These are phyloP conservation scores for Notodonta dromedarius DNA, from an alignment of 2,888 invertebrate genomes.

Conservation along the genomic window DNA sequence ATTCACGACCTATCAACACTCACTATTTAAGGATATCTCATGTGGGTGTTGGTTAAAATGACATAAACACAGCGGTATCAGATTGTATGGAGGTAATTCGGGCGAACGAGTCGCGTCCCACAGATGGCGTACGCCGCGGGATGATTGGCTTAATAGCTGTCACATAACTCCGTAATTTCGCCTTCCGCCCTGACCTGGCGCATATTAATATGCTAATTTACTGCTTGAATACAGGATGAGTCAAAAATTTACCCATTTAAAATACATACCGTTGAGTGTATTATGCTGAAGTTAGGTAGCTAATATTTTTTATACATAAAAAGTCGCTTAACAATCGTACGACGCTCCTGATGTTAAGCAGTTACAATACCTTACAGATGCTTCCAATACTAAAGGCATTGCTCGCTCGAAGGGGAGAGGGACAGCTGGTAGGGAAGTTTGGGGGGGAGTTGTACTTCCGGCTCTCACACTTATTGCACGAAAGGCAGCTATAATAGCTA, in stretches of 20 bases:
- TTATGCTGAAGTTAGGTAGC: neutral
- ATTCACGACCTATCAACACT: too few species aligned
- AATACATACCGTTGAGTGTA: neutral
- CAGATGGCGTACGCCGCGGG: slow-evolving; percentile 19
- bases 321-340: too few species aligned
- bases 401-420: too few species aligned
- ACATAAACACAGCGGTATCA: slow-evolving; percentile 13
- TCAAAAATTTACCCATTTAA: neutral
- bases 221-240: neutral
- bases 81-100: slow-evolving; percentile 4
- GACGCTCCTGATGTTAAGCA: too few species aligned
- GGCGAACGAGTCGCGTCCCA: slow-evolving; percentile 19
- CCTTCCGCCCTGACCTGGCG: slow-evolving; percentile 48
- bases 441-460: too few species aligned
- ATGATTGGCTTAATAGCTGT: slow-evolving; percentile 47
- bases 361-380: too few species aligned
- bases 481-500: too few species aligned
- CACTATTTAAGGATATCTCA: neutral
- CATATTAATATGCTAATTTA: slow-evolving; percentile 31
- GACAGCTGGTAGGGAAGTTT: too few species aligned
- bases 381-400: too few species aligned
- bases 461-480: too few species aligned
- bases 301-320: too few species aligned
- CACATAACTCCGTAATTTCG: slow-evolving; percentile 46
- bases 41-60: neutral